phyloP scores from a whole-genome alignment of 2,888 invertebrate genomes.

The Latheticus oryzae region DNA sequence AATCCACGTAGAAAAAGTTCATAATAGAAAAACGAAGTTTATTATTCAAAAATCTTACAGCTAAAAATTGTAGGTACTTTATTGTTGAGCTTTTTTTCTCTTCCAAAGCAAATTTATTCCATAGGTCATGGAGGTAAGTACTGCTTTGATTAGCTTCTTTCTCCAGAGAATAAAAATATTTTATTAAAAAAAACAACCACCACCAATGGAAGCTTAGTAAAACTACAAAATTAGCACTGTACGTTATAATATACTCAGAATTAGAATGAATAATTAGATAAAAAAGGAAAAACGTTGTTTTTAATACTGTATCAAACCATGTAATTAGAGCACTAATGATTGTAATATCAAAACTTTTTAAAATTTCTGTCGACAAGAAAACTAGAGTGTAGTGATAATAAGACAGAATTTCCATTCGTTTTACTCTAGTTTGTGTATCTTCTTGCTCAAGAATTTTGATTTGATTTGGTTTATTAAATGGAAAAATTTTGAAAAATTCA shows the following conservation, averaged over 20 bases:
- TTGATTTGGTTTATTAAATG: conserved; percentile 1
- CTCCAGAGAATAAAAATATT: neutral
- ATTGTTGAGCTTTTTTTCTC: neutral
- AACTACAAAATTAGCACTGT: neutral
- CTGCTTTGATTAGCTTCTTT: conserved; percentile 1
- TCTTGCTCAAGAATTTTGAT: neutral
- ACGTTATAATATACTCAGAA: neutral
- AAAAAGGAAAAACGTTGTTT: neutral
- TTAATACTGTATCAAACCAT: too few species aligned
- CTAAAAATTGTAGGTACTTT: conserved; percentile 11
- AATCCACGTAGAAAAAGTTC: conserved; percentile 11
- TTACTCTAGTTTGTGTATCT: neutral
- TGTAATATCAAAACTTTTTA: neutral
- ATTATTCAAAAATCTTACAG: conserved; percentile 10
- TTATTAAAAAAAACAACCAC: conserved; percentile 1
- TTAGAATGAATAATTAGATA: neutral
- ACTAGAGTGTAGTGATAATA: neutral
- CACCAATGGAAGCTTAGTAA: neutral
- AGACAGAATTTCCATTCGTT: neutral
- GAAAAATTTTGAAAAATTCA: too few species aligned
- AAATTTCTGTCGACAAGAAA: neutral
- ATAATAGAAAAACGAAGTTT: conserved; percentile 2
- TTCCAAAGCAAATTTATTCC: neutral
- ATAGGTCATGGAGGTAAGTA: conserved; percentile 7
- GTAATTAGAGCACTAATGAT: neutral